phyloP scores from a whole-genome alignment of 1,140 invertebrate genomes.

The Orius insidiosus region DNA sequence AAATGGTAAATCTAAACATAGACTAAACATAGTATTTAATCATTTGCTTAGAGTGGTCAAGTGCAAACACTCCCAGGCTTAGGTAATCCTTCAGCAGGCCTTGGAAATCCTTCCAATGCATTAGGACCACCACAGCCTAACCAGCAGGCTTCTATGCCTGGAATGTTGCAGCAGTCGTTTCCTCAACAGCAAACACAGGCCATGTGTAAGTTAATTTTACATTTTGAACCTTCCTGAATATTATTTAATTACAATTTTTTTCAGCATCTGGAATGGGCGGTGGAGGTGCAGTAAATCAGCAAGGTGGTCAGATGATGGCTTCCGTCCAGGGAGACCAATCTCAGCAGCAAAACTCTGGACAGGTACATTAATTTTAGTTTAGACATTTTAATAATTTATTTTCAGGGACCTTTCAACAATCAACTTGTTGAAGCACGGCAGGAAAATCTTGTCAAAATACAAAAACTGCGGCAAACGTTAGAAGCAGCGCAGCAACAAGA shows the following conservation, averaged over 20 bases:
- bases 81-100: not conserved
- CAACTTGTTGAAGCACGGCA: conserved; percentile 37
- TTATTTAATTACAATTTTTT: too few relatives aligned
- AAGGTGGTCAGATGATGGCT: conserved; percentile 1
- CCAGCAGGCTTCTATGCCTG: not conserved
- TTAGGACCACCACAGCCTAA: not conserved
- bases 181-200: not conserved
- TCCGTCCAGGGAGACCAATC: not conserved
- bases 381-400: not conserved
- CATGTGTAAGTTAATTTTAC: not conserved
- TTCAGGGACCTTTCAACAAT: conserved; percentile 10
- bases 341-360: conserved; percentile 9
- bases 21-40: not conserved
- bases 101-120: not conserved
- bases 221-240: too few relatives aligned
- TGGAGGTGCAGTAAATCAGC: conserved; percentile 5
- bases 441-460: conserved; percentile 46
- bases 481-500: conserved; percentile 59
- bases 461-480: conserved; percentile 48
- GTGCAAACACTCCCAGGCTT: too few relatives aligned
- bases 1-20: not conserved
- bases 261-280: conserved; percentile 1
- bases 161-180: conserved; percentile 1
- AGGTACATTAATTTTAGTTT: conserved; percentile 1
- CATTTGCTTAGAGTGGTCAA: too few relatives aligned